These are phyloP conservation scores for Malthinus flaveolus DNA, from an alignment of 2,888 invertebrate genomes.

Conservation along the genomic window DNA sequence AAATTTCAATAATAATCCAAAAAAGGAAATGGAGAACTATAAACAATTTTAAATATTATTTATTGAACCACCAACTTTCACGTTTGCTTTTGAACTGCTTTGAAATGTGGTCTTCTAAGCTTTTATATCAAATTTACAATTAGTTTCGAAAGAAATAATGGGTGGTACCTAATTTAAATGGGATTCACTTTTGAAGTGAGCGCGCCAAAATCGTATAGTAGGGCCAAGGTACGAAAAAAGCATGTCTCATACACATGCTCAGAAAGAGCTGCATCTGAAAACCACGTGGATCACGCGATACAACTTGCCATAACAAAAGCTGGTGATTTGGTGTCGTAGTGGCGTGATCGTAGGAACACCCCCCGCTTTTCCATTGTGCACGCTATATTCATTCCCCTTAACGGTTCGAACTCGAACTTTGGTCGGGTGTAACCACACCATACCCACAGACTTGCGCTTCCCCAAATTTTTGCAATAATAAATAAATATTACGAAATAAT, in stretches of 20 bases:
- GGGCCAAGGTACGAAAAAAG: slow-evolving; percentile 19
- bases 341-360: slow-evolving; percentile 24
- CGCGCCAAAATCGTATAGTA: background rate
- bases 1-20: background rate
- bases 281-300: slow-evolving; percentile 31
- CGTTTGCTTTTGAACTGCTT: background rate
- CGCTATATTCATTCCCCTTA: background rate
- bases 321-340: slow-evolving; percentile 30
- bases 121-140: slow-evolving; percentile 2
- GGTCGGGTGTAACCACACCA: background rate
- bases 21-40: background rate
- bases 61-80: background rate
- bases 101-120: background rate
- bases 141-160: background rate
- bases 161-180: slow-evolving; percentile 2
- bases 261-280: slow-evolving; percentile 15
- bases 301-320: slow-evolving; percentile 20
- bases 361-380: background rate
- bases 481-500: no score
- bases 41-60: background rate
- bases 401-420: background rate
- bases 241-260: slow-evolving; percentile 21
- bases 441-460: no score
- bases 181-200: background rate
- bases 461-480: no score